Evolutionary conservation across 2,888 invertebrate species (phyloP).

Genomic region (Hypomecis atomaria): DNA sequence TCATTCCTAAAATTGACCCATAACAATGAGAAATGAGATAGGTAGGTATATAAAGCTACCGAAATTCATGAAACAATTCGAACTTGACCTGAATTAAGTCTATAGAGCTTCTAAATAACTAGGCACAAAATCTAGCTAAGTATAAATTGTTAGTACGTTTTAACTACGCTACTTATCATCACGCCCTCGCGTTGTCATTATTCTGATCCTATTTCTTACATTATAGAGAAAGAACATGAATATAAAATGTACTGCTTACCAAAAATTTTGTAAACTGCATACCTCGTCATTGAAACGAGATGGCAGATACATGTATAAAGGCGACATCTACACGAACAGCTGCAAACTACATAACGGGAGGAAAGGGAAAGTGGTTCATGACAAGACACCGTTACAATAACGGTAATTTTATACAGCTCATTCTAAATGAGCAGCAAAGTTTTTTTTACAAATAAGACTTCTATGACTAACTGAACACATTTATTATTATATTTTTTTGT

Average conservation of each 20-base stretch:
- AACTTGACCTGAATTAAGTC: too few relatives aligned
- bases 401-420: constrained; percentile 14
- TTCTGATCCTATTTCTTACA: background rate
- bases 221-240: background rate
- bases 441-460: constrained; percentile 13
- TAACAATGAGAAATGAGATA: too few relatives aligned
- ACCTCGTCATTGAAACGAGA: background rate
- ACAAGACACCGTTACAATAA: constrained; percentile 20
- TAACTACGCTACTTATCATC: too few relatives aligned
- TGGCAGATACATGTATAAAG: constrained; percentile 12
- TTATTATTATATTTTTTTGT: constrained; percentile 5
- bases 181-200: background rate
- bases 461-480: constrained; percentile 13
- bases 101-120: too few relatives aligned
- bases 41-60: too few relatives aligned
- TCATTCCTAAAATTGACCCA: too few relatives aligned
- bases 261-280: constrained; percentile 2
- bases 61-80: too few relatives aligned
- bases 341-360: constrained; percentile 28
- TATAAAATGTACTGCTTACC: constrained; percentile 12
- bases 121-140: too few relatives aligned
- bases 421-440: constrained; percentile 17
- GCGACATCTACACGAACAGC: constrained; percentile 33
- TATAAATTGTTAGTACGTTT: too few relatives aligned
- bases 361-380: constrained; percentile 29